Evolutionary conservation across 2,797 vertebrate genomes (phyloP), one percentile per base, ranked within the genome.

Genomic region (Notolepis coatsorum): DNA sequence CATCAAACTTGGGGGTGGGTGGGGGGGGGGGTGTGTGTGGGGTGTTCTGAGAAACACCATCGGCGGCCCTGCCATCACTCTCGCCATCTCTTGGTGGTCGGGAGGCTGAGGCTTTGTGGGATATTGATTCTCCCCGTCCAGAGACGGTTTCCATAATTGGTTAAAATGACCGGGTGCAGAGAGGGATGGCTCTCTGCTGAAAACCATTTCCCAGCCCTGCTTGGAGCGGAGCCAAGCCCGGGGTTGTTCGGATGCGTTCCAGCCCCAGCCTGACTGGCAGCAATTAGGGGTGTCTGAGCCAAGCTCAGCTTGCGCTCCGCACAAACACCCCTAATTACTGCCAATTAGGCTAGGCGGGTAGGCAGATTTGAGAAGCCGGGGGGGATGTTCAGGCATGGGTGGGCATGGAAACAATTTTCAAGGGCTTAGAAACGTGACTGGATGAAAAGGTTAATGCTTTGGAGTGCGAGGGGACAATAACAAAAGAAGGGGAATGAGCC

Each of bases 261-360:
- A 94, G 92, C 89, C 90, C 89, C 92, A 92, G 91, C 88, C 93
- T 94, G 93, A 94, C 93, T 94, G 92, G 92, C 93, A 94, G 93
- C 90, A 93, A 94, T 94, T 94, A 94, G 89, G 91, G 92, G 91
- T 91, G 92, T 92, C 91, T 92, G 91, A 92, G 91, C 89, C 92
- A 93, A 93, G 91, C 92, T 91, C 91, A 93, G 91, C 91, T 92
- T 93, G 92, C 80, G 87, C 89, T 90, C 84, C 85, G 82, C 90
- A 90, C 91, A 93, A 92, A 93, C 92, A 92, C 93, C 93, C 92
- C 92, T 94, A 94, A 94, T 94, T 94, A 92, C 92, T 92, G 92
- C 91, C 93, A 94, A 94, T 94, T 94, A 94, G 92, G 89, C 88
- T 86, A 92, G 92, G 92, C 91, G 92, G 92, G 92, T 91, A 93